phyloP scores from a whole-genome alignment of 2,888 invertebrate species.

The Cerastoderma edule region DNA sequence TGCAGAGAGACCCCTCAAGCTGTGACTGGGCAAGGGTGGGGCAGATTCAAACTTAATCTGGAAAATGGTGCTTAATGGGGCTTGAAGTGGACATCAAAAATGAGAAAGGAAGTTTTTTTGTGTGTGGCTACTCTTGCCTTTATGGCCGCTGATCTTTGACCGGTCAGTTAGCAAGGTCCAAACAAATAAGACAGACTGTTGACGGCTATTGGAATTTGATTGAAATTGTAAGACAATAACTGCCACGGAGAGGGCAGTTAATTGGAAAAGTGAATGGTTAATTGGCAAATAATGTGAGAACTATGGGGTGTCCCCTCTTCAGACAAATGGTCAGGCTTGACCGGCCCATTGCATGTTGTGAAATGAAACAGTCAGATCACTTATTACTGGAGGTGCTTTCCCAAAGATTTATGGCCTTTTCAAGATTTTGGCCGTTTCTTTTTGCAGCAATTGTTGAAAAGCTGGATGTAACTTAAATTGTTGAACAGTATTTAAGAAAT shows the following conservation, averaged over 20 bases:
- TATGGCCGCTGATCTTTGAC: constrained; percentile 49
- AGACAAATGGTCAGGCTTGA: constrained; percentile 45
- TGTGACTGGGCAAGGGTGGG: constrained; percentile 17
- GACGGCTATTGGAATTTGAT: constrained; percentile 62
- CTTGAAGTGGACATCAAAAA: constrained; percentile 52
- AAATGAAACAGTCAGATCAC: constrained; percentile 23
- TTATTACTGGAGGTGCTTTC: constrained; percentile 3
- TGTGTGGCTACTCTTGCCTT: constrained; percentile 32
- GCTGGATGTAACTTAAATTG: too few species aligned
- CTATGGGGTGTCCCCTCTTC: constrained; percentile 54
- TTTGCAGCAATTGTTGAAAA: too few species aligned
- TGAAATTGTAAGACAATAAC: constrained; percentile 64
- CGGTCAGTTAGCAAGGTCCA: constrained; percentile 54
- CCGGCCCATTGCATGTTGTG: constrained; percentile 28
- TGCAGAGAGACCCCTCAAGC: constrained; percentile 10
- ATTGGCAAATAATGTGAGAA: constrained; percentile 63
- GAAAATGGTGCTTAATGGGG: constrained; percentile 47
- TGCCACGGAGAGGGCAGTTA: constrained; percentile 45
- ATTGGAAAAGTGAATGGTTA: constrained; percentile 59
- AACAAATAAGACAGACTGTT: constrained; percentile 45
- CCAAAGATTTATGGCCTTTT: constrained; percentile 24
- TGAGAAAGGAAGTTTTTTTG: constrained; percentile 26
- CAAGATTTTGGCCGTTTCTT: too few species aligned
- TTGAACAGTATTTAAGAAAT: too few species aligned
- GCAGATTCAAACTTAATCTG: constrained; percentile 22